Evolutionary conservation across 2,888 invertebrate genomes (phyloP).

Genomic region (Quadroppia sp.): DNA sequence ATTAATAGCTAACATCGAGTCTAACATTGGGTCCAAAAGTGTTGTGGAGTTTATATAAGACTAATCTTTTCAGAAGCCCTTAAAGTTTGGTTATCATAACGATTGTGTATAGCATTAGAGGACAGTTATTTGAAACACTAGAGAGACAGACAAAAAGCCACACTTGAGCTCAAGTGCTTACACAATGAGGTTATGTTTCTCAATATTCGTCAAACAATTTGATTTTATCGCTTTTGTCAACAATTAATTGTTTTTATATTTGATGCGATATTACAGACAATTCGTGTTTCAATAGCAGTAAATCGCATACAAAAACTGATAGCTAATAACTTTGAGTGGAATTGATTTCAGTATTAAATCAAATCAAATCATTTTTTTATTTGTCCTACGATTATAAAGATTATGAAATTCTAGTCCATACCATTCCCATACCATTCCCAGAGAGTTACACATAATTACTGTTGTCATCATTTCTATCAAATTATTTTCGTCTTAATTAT

Average conservation of each 20-base stretch:
- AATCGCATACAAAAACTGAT: not conserved
- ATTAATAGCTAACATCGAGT: too few species aligned
- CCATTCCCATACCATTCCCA: not conserved
- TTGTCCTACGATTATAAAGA: not conserved
- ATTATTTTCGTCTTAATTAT: conserved; percentile 23
- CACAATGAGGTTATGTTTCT: conserved; percentile 24
- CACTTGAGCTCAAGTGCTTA: conserved; percentile 26
- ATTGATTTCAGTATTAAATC: conserved; percentile 1
- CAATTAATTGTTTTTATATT: conserved; percentile 24
- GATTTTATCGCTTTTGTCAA: conserved; percentile 10
- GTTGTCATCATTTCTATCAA: conserved; percentile 22
- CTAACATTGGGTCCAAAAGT: too few species aligned
- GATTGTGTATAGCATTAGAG: too few species aligned
- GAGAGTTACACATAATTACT: conserved; percentile 12
- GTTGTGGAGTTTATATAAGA: too few species aligned
- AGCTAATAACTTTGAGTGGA: not conserved
- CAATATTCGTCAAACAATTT: conserved; percentile 23
- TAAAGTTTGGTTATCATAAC: too few species aligned
- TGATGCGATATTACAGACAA: conserved; percentile 1
- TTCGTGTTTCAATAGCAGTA: conserved; percentile 7
- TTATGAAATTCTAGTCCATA: conserved; percentile 23
- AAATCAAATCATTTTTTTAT: conserved; percentile 12
- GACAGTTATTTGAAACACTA: too few species aligned
- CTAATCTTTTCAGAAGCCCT: too few species aligned
- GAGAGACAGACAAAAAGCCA: not conserved